Base-by-base conservation (phyloP, 2,797 vertebrate genomes). In the Gymnocypris eckloni region DNA sequence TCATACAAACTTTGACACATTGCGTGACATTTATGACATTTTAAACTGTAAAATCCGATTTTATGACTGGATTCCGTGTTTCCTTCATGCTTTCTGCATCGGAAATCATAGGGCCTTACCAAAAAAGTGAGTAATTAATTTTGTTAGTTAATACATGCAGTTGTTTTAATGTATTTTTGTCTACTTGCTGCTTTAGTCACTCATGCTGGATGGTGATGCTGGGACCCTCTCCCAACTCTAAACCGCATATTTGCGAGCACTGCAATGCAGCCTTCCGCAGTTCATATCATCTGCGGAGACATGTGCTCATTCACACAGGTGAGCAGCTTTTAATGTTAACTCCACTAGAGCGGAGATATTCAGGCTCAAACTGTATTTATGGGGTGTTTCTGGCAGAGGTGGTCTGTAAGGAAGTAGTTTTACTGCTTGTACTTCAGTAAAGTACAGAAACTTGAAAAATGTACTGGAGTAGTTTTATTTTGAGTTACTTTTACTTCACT, bases 251-350 rank as follows among this genome's bases (percentile, higher is more conserved):
- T 94, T 99, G 98, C 88, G 98, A 99, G 91, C 98, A 99, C 95
- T 99, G 98, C 93, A 98, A 95, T n/a, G 98, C 98, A 81, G 98
- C 98, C 91, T 99, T 99, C 92, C 95, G 98, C 90, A 99, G 98
- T 94, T 99, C 98, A 92, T 99, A 99, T 86, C 98, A 99, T 93
- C 95, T 99, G 91, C 98, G 98, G 91, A 95, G 98, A 86, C 98
- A 99, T 1, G 97, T 99, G 92, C 98, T 99, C 90, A 99, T 99
- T 90, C 98, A 99, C 92, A 99, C 98, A 85, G 98, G 96, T 96
- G 91, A 94, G 93, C 90, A 91, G 85, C 83, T 90, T 92, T 93
- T 87, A 70, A 67, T 45, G 61, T 37, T 54, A 69, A 22, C 71
- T 22, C 1, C 11, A 71, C 6, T 22, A 33, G 2, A 77, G 45